Evolutionary conservation across 1,140 invertebrate genomes (phyloP), one percentile per base, ranked within the genome.

Genomic region (Scaptomyza graminum): DNA sequence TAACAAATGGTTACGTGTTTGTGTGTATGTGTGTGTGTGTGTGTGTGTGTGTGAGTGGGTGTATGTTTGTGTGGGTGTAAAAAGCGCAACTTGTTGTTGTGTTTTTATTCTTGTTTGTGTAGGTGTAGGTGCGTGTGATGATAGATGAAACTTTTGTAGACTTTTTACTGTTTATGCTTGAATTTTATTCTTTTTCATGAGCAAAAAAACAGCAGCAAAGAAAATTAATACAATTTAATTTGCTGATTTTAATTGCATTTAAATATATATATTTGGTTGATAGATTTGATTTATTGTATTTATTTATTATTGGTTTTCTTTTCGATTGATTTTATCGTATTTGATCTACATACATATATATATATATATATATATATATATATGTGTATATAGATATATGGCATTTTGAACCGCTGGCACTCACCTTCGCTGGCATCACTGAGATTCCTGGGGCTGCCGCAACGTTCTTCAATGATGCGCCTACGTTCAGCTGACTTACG

Each of bases 401-500:
- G 51, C 3, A n/a, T 41, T 41, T 73, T 59, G 79, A 70, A 90
- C 76, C 69, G 72, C 61, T 59, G 51, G 55, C 70, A 85, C 82
- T 93, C 95, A 97, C 96, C 96, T 98, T 99, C 97, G 93, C 96
- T 98, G 84, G 96, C 96, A 91, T 97, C 95, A 63, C 98, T 97
- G 90, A 97, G 92, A 92, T 96, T 95, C 93, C 98, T 98, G 63
- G 97, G 94, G 92, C 96, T 96, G 92, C 97, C 97, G 91, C 97
- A 98, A 91, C 98, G 94, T 92, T 99, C 96, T 92, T 98, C 97
- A 92, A 99, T 99, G 94, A 98, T 98, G 91, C 96, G 96, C 93
- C 98, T 98, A 92, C 98, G 97, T 93, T 99, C 98, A 76, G 97
- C 97, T 34, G 98, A 97, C 94, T 99, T 99, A 92, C 97, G 96